These are phyloP conservation scores for Radopholus similis DNA, from an alignment of 1,140 invertebrate species.

Conservation along the genomic window DNA sequence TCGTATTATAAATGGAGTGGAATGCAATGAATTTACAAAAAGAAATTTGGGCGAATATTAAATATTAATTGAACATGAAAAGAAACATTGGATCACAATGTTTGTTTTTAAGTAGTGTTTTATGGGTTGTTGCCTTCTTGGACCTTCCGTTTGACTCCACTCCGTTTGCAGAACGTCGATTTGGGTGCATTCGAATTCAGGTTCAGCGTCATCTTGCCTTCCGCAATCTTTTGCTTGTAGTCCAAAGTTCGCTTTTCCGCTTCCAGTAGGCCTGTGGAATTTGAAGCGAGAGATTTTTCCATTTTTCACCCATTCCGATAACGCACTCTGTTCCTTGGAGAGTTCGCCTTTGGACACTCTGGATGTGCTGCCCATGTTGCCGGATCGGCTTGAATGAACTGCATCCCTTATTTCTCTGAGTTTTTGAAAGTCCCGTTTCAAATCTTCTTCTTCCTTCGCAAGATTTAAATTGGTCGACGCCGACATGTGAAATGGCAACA, in stretches of 20 bases:
- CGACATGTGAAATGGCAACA: neutral
- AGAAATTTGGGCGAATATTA: too few species aligned
- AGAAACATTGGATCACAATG: too few species aligned
- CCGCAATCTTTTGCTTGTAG: neutral
- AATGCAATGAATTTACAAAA: too few species aligned
- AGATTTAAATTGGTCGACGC: conserved; percentile 16
- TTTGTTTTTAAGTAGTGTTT: too few species aligned
- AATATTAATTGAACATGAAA: too few species aligned
- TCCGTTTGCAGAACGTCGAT: neutral
- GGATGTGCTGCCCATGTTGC: neutral
- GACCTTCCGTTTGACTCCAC: too few species aligned
- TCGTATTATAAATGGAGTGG: neutral
- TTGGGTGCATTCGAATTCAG: neutral
- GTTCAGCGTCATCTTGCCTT: neutral
- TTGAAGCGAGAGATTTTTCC: neutral
- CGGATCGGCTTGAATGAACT: neutral
- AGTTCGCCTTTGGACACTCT: neutral
- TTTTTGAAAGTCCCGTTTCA: conserved; percentile 31
- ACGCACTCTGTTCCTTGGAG: conserved; percentile 4
- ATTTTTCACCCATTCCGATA: neutral
- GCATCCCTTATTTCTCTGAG: conserved; percentile 16
- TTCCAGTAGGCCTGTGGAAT: neutral
- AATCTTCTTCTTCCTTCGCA: conserved; percentile 35
- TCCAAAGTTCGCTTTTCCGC: neutral
- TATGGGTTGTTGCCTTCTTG: too few species aligned